A percentile compares a stretch with the other conserved stretches of the same genome.
Evolutionary conservation across 2,797 vertebrate genomes (phyloP).

Genomic region (Harpagifer antarcticus): DNA sequence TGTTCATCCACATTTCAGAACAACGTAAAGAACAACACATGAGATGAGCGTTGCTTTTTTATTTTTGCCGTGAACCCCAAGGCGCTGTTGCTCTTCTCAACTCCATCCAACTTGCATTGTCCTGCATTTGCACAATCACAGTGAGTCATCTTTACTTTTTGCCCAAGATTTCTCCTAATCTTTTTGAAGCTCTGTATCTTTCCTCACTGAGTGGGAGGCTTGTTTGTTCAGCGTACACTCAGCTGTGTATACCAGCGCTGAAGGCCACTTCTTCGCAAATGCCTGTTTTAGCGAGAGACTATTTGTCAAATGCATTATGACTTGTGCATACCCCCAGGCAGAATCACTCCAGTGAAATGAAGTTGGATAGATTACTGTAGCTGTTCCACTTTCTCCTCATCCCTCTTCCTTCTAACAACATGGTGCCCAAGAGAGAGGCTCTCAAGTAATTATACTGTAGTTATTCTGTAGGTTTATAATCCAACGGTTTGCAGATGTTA

Average conservation of each 20-base stretch:
- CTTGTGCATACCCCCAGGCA: slow-evolving; percentile 83
- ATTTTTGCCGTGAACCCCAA: slow-evolving; percentile 54
- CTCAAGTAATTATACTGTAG: slow-evolving; percentile 78
- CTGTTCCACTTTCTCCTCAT: slow-evolving; percentile 78
- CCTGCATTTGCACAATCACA: slow-evolving; percentile 79
- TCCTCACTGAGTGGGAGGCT: slow-evolving; percentile 84
- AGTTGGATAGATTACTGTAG: slow-evolving; percentile 87
- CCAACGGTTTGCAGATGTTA: slow-evolving; percentile 75
- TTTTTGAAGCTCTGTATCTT: slow-evolving; percentile 81
- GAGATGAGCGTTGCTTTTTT: slow-evolving; percentile 70
- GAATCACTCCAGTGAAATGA: slow-evolving; percentile 84
- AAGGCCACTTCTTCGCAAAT: slow-evolving; percentile 87
- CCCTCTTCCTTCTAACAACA: slow-evolving; percentile 70
- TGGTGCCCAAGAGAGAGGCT: slow-evolving; percentile 68
- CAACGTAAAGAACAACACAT: slow-evolving; percentile 60
- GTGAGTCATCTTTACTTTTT: slow-evolving; percentile 85
- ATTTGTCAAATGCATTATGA: slow-evolving; percentile 89
- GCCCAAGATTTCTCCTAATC: slow-evolving; percentile 81
- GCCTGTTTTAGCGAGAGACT: slow-evolving; percentile 86
- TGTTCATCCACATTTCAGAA: slow-evolving; percentile 51
- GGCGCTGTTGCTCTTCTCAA: slow-evolving; percentile 71
- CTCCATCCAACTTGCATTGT: slow-evolving; percentile 74
- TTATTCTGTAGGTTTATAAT: slow-evolving; percentile 78
- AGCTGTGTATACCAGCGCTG: slow-evolving; percentile 84
- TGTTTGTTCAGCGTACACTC: slow-evolving; percentile 86